Conservation (phyloP, 1,140 invertebrate genomes). For the Phocides pigmalion region DNA sequence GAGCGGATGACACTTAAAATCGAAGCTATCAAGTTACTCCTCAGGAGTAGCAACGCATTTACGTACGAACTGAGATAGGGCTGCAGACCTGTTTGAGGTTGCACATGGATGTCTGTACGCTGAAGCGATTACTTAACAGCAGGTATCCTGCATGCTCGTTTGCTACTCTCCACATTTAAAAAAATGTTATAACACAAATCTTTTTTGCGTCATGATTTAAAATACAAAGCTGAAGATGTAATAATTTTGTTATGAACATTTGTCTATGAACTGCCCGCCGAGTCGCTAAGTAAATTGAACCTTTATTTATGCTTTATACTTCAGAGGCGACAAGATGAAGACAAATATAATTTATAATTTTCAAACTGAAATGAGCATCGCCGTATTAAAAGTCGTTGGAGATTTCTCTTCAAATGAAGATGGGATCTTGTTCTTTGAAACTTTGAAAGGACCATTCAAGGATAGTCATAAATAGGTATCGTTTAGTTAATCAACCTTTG, state of each 20-base stretch:
- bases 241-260: neutral
- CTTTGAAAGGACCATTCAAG: conserved; percentile 51
- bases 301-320: conserved; percentile 11
- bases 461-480: conserved; percentile 45
- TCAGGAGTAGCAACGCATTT: too few species aligned
- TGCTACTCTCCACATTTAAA: too few species aligned
- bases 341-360: conserved; percentile 58
- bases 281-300: conserved; percentile 2
- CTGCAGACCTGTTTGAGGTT: too few species aligned
- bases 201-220: too few species aligned
- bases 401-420: conserved; percentile 59
- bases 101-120: too few species aligned
- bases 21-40: too few species aligned
- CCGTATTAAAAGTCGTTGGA: conserved; percentile 51
- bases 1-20: too few species aligned
- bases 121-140: too few species aligned
- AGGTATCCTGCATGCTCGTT: too few species aligned
- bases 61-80: too few species aligned
- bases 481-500: conserved; percentile 49
- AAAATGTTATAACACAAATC: too few species aligned
- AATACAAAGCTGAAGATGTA: neutral
- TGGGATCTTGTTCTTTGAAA: conserved; percentile 49
- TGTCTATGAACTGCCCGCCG: neutral
- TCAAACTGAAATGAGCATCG: conserved; percentile 60
- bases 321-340: conserved; percentile 28